Percentiles rank a stretch among this genome's conserved stretches.
phyloP scores from a whole-genome alignment of 2,797 vertebrate species.

The Salmo trutta region DNA sequence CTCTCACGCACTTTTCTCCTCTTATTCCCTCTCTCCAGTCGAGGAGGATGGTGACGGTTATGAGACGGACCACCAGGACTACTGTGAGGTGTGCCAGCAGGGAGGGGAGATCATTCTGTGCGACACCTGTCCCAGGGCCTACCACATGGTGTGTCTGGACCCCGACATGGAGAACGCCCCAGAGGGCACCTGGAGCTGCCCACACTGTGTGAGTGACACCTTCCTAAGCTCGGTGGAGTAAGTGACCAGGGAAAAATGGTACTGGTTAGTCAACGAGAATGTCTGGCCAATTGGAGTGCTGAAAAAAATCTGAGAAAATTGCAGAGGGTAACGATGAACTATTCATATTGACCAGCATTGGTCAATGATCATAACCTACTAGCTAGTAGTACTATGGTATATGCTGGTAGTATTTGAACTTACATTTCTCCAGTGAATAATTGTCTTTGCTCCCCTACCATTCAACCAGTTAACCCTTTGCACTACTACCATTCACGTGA shows the following conservation, averaged over 20 bases:
- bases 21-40: conserved; percentile 31
- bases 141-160: conserved; percentile 99
- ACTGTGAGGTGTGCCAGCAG: conserved; percentile 98
- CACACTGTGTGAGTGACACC: conserved; percentile 88
- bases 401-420: neutral
- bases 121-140: conserved; percentile 95
- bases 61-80: conserved; percentile 98
- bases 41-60: conserved; percentile 94
- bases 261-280: no score
- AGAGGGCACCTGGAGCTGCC: conserved; percentile 98
- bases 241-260: no score
- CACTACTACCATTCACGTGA: neutral
- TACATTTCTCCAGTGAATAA: neutral
- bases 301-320: neutral
- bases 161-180: conserved; percentile 99
- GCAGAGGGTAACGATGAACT: no score
- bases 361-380: neutral
- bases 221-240: no score
- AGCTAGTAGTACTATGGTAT: no score
- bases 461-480: neutral
- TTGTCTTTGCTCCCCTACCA: no score
- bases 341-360: neutral
- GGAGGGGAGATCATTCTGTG: conserved; percentile 98
- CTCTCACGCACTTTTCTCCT: no score
- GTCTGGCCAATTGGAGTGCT: no score